Evolutionary conservation across 2,888 invertebrate species (phyloP), one percentile per base, ranked within the genome.

Genomic region (Caenorhabditis macrosperma): DNA sequence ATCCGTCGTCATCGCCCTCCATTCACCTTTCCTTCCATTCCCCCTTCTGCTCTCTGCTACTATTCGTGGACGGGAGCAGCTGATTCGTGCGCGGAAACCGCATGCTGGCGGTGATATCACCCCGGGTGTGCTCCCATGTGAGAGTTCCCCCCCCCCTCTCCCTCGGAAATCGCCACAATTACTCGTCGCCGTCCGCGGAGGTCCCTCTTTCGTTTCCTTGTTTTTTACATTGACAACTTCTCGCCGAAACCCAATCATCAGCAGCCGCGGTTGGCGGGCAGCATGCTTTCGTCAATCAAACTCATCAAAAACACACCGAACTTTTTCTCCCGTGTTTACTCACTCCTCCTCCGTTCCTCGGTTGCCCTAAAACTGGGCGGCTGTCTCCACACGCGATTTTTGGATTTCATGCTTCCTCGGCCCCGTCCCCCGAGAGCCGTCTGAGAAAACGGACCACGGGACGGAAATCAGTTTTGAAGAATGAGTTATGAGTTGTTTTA

Each of bases 261-360:
- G 24, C 24, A 17, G 24, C 2, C 2, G 52, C 28, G 24, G 69
- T 60, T 48, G 68, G 54, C 54, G n/a, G 38, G 38, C 38, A 38
- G 50, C 68, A 68, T 17, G 50, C 46, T 61, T 71, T 63, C 54
- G 71, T 71, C 71, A 71, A 71, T 71, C 71, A 71, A 71, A 63
- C 63, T 71, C 71, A 63, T 71, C 71, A 61, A 71, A 60, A 63
- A 61, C 61, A 60, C 33, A 33, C 63, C 61, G 55, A 61, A 54
- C 69, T 52, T 59, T 35, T 46, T 12, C 12, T 15, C 22, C 33
- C n/a, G 17, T 44, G 33, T 68, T 33, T 68, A 15, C 26, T 28
- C 52, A 22, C 44, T 50, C 52, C 41, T 55, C 50, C 20, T 69
- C 28, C 50, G 59, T 63, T 63, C 52, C n/a, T 20, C n/a, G 10